Conservation (phyloP, 2,113 vertebrate species). For the Aramus guarauna region DNA sequence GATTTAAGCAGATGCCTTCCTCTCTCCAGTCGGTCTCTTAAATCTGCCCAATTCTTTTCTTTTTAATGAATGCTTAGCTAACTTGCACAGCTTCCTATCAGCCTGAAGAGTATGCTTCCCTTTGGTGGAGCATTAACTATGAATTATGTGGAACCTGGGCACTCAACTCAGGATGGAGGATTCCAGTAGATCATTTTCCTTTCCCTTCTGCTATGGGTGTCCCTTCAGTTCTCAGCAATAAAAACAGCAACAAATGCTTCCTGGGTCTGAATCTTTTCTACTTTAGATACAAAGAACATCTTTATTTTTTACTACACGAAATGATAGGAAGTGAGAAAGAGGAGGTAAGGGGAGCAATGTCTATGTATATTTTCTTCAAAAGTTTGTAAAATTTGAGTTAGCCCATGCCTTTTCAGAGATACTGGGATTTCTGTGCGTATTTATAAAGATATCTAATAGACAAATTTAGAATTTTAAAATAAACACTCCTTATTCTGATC, state of each 20-base stretch:
- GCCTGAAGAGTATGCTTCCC: background rate
- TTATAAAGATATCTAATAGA: background rate
- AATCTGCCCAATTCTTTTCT: background rate
- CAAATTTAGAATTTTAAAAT: background rate
- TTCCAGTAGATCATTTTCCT: background rate
- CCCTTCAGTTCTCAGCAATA: background rate
- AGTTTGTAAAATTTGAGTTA: background rate
- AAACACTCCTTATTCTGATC: background rate
- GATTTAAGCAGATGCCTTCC: background rate
- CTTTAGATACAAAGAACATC: background rate
- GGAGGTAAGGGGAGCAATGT: background rate
- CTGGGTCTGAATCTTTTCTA: background rate
- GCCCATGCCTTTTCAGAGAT: background rate
- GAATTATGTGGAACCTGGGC: background rate
- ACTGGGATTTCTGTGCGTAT: background rate
- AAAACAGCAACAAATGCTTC: background rate
- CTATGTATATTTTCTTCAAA: background rate
- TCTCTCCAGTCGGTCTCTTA: background rate
- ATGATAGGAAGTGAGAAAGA: background rate
- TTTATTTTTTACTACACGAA: background rate
- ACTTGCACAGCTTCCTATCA: background rate
- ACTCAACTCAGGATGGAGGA: background rate
- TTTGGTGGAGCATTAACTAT: background rate
- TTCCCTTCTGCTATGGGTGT: background rate
- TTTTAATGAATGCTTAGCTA: background rate